Conservation (phyloP, 2,888 invertebrate species). For the Zootermopsis nevadensis region DNA sequence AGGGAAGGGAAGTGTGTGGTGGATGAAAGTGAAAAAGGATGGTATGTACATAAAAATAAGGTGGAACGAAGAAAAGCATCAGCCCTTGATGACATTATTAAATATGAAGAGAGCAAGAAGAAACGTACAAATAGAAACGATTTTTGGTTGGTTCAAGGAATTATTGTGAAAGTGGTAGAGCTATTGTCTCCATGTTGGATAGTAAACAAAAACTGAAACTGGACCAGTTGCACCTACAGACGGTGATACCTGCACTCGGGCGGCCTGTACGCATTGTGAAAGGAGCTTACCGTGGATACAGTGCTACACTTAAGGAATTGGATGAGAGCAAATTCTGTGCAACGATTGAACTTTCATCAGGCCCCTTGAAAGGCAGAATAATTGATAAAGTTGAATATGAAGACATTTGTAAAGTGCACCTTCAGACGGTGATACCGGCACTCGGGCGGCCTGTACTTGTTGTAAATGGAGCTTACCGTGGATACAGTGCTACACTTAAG, state of each 20-base stretch:
- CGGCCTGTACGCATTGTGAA: constrained; percentile 86
- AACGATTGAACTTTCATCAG: constrained; percentile 73
- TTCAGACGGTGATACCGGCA: constrained; percentile 97
- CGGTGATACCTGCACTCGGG: constrained; percentile 93
- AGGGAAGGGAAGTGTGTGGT: constrained; percentile 91
- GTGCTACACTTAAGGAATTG: constrained; percentile 75
- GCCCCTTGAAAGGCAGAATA: constrained; percentile 77
- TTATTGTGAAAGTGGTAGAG: constrained; percentile 92
- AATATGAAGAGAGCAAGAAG: constrained; percentile 80
- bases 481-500: constrained; percentile 73
- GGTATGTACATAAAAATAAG: constrained; percentile 70
- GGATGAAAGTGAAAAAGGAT: constrained; percentile 95
- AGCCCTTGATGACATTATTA: constrained; percentile 89
- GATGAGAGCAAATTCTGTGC: constrained; percentile 79
- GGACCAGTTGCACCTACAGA: constrained; percentile 87
- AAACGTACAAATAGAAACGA: constrained; percentile 79
- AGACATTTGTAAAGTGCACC: constrained; percentile 89
- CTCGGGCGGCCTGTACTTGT: constrained; percentile 82
- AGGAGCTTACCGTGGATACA: constrained; percentile 85
- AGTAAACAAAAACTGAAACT: constrained; percentile 82
- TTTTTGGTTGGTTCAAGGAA: constrained; percentile 87
- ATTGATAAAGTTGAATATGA: constrained; percentile 86
- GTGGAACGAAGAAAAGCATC: constrained; percentile 60
- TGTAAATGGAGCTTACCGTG: constrained; percentile 93
- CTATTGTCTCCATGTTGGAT: constrained; percentile 81